Evolutionary conservation across 2,888 invertebrate species (phyloP), one percentile per base, ranked within the genome.

Genomic region (Coecobrya sp.): DNA sequence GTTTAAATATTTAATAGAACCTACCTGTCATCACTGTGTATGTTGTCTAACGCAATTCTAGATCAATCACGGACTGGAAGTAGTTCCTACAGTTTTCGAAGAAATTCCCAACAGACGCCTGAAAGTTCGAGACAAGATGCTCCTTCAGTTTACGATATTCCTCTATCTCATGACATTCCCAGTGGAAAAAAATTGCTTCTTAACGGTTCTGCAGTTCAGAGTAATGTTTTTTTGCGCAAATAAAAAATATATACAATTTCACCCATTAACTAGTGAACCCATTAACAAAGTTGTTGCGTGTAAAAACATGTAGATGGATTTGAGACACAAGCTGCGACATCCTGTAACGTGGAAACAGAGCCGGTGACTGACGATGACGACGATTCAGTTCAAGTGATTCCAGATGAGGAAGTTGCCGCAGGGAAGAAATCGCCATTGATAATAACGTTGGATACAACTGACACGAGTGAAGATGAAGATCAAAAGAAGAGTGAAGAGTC

Each of bases 281-380:
- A n/a, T n/a, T n/a, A n/a, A n/a, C n/a, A n/a, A n/a, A n/a, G n/a
- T n/a, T n/a, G 52, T 52, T 52, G 11, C 10, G 11, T 52, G 1
- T 52, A 11, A 36, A 36, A 36, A 16, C n/a, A 10, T 25, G 7
- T 62, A 62, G 62, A 22, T 22, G 62, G 11, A 22, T 0, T 22
- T n/a, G 22, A 4, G 4, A 22, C 19, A 25, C 22, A n/a, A 7
- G 25, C 19, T 0, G 10, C 1, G 5, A 5, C 22, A 22, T 1
- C 0, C 19, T 22, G 19, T 11, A 22, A 22, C 22, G 22, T 10
- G 1, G 62, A 62, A 8, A 49, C 42, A 19, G 87, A 87, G 45
- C 62, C 70, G 1, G 79, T 87, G 0, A 87, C 79, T 62, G 36
- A 36, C 36, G 87, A 87, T n/a, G 87, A 79, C 76, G 36, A 73